Evolutionary conservation across 2,888 invertebrate species (phyloP), one percentile per base, ranked within the genome.

Genomic region (Watsonalla binaria): DNA sequence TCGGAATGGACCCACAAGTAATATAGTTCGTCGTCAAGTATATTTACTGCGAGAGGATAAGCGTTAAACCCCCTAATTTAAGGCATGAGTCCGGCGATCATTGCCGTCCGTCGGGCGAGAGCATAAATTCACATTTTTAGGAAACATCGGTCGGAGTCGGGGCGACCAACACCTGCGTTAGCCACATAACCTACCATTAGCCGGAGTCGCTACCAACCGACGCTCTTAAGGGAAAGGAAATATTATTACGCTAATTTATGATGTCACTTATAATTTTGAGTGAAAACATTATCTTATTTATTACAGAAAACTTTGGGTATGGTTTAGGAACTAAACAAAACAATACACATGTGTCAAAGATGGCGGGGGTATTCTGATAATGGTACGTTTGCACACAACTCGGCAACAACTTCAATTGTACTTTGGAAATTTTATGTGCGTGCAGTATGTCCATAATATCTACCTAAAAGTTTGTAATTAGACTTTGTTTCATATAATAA

Each of bases 111-210:
- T 68, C 71, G 79, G 83, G 77, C 68, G 80, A 72, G 72, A 72
- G 81, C 82, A 87, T 89, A 89, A 89, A 89, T 88, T 85, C 86
- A 81, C 86, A 86, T 87, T 87, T 88, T 88, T 84, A 86, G 86
- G 81, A 75, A 77, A 76, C 82, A 76, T 73, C 73, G 78, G 76
- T 73, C 61, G 68, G 71, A 70, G 58, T 59, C 64, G 62, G 60
- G 53, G 42, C 11, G 11, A 61, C 68, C 71, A 76, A 76, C 86
- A 86, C 86, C 86, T 85, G 86, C 66, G 80, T 62, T 76, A 62
- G 69, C 79, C 80, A 75, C 80, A 78, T 80, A 81, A 82, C 71
- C 66, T 74, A 75, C 76, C 77, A 83, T 82, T 83, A 84, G 69
- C 73, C 59, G 67, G 54, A 70, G 75, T 77, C 73, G 72, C 72